Evolutionary conservation across 1,140 invertebrate genomes (phyloP), one percentile per base, ranked within the genome.

Genomic region (Chionoecetes opilio): DNA sequence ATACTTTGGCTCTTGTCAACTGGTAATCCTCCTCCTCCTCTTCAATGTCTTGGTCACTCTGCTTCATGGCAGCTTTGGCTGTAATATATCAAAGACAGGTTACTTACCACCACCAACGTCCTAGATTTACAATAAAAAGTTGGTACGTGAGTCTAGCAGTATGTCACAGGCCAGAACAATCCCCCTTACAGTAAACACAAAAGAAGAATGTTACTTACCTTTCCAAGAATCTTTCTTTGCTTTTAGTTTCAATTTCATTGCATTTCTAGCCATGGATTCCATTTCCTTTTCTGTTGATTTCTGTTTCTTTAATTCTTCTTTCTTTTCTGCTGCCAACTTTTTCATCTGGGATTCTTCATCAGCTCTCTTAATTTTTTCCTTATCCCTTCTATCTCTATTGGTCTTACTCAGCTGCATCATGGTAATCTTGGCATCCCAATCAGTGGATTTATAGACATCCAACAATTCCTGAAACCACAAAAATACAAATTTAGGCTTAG

Each of bases 1-100:
- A 94, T 14, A 96, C 94, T n/a, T 96, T 96, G 8, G 93, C 31
- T 92, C 92, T 95, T 31, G 95, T 63, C n/a, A 94, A 91, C 31
- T 95, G 75, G 87, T 92, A 86, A 29, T 96, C 94, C 11, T 95
- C 95, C 87, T 94, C 96, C 21, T 96, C 96, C 5, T 96, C 96
- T 6, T 96, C 96, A 26, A 95, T 86, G 46, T 95, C 85, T n/a
- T 95, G 92, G 11, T 92, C 91, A 35, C 89, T 93, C 6, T 82
- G 14, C 87, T 86, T 95, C 21, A 37, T 46, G 1, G 82, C 82
- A 34, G 93, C 86, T n/a, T 94, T 94, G n/a, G 84, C 95, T 89
- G 92, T 26, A 63, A 96, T 46, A 90, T 5, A 26, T 75, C 63
- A 75, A 6, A 75, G 11, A 53, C 11, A 53, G 21, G 46, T 53